These are phyloP conservation scores for Eudyptes chrysolophus DNA, from an alignment of 2,113 vertebrate species.

Conservation along the genomic window DNA sequence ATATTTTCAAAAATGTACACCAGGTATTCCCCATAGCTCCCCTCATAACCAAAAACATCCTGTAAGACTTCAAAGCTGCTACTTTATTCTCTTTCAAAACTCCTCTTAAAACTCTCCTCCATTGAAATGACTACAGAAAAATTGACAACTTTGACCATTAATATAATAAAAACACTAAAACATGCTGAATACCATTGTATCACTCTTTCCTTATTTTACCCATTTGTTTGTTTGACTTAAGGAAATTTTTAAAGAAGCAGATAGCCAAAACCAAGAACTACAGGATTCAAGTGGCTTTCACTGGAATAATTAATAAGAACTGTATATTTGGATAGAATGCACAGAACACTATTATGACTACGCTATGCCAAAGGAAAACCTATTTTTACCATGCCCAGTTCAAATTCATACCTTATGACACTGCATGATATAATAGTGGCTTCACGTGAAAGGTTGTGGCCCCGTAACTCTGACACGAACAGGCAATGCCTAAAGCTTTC, in stretches of 20 bases:
- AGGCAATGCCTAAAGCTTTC: neutral
- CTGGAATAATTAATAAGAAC: neutral
- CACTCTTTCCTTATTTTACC: neutral
- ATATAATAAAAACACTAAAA: neutral
- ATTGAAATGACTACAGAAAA: neutral
- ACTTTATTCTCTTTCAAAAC: neutral
- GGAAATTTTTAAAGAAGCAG: neutral
- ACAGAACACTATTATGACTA: neutral
- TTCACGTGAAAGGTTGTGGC: neutral
- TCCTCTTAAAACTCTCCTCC: neutral
- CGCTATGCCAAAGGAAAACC: neutral
- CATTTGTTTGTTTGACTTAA: neutral
- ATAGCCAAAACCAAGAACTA: neutral
- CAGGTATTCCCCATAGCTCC: neutral
- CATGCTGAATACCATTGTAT: neutral
- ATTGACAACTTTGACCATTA: neutral
- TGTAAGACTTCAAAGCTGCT: neutral
- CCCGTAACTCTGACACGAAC: rapidly evolving
- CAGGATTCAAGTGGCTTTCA: neutral
- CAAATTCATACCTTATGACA: neutral
- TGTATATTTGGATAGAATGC: neutral
- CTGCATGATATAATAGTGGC: rapidly evolving
- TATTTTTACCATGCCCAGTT: neutral
- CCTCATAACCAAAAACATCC: neutral
- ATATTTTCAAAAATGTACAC: neutral